Conservation (phyloP, 2,797 vertebrate genomes). For the Spea hammondii region DNA sequence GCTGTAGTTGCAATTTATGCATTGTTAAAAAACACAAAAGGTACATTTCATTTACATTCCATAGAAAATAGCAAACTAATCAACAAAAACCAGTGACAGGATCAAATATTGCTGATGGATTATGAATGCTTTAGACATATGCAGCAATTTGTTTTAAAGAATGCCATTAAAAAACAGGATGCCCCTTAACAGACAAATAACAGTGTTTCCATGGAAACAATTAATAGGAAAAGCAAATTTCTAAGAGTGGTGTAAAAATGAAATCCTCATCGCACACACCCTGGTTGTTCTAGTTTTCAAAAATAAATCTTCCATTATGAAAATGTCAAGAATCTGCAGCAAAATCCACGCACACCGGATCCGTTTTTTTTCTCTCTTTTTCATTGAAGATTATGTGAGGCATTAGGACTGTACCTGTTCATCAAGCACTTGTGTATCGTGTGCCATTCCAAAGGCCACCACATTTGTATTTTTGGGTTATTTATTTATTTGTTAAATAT, state of each 20-base stretch:
- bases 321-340: conserved; percentile 21
- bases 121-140: conserved; percentile 41
- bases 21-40: conserved; percentile 40
- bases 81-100: conserved; percentile 5
- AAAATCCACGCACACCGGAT: background rate
- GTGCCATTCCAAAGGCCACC: no score
- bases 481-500: no score
- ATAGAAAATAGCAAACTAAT: background rate
- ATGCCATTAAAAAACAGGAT: conserved; percentile 67
- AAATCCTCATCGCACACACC: conserved; percentile 68
- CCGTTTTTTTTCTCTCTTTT: background rate
- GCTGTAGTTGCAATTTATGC: conserved; percentile 34
- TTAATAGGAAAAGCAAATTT: conserved; percentile 75
- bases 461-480: no score
- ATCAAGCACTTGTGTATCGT: no score
- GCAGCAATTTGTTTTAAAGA: conserved; percentile 63
- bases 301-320: conserved; percentile 53
- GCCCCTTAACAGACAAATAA: conserved; percentile 66
- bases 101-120: conserved; percentile 14
- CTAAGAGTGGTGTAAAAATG: conserved; percentile 73
- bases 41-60: conserved; percentile 16
- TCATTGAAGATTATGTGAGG: conserved; percentile 8
- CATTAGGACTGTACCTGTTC: background rate
- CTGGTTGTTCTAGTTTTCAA: conserved; percentile 62
- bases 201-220: conserved; percentile 79